These are phyloP conservation scores for Cephus runcator DNA, from an alignment of 2,888 invertebrate genomes.

Conservation along the genomic window DNA sequence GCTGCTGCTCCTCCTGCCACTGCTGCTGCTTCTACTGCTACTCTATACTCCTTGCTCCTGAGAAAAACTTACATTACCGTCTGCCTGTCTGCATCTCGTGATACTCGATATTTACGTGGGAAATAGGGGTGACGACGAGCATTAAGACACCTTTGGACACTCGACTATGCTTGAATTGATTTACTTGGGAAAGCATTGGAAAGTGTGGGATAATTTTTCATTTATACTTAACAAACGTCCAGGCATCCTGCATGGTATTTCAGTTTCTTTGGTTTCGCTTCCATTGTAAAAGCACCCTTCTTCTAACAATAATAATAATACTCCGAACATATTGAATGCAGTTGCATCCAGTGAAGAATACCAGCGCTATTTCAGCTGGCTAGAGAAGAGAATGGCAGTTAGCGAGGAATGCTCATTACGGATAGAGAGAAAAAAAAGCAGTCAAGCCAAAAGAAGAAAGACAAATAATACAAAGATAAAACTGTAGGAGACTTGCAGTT, in stretches of 20 bases:
- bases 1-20: constrained; percentile 17
- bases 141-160: not conserved
- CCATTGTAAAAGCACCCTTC: not conserved
- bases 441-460: not conserved
- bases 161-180: not conserved
- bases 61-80: constrained; percentile 33
- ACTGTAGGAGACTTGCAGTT: not conserved
- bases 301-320: not conserved
- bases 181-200: not conserved
- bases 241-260: not conserved
- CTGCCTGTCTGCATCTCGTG: constrained; percentile 24
- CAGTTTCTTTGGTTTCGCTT: not conserved
- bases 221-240: not conserved
- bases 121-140: constrained; percentile 45
- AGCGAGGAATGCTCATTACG: not conserved
- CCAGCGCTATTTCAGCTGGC: not conserved
- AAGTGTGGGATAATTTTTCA: not conserved
- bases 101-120: constrained; percentile 63
- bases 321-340: not conserved
- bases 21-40: constrained; percentile 29
- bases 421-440: not conserved
- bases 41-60: constrained; percentile 23
- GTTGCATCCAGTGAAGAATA: not conserved
- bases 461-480: not conserved
- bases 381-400: not conserved